Conservation (phyloP, 2,797 vertebrate genomes). For the Enteromius radiatus region DNA sequence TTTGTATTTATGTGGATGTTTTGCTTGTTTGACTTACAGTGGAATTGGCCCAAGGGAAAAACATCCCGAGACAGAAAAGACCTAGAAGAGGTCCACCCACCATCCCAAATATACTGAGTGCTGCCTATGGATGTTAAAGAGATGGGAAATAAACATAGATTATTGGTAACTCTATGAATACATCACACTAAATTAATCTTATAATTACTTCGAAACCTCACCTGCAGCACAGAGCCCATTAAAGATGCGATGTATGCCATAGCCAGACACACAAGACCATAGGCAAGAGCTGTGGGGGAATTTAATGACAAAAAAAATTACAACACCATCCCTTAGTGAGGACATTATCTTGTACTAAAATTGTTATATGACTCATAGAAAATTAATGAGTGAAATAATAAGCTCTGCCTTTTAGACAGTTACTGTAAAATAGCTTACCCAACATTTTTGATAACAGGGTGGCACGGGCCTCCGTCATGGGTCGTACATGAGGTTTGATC, state of each 20-base stretch:
- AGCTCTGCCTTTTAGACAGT: background rate
- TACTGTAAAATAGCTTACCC: constrained; percentile 71
- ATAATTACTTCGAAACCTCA: constrained; percentile 59
- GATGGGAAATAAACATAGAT: background rate
- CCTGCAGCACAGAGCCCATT: constrained; percentile 92
- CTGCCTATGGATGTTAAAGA: constrained; percentile 80
- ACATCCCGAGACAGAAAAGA: constrained; percentile 91
- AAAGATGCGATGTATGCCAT: constrained; percentile 92
- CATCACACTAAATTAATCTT: background rate
- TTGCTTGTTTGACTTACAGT: constrained; percentile 75
- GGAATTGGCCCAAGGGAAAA: constrained; percentile 91
- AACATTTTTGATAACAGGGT: constrained; percentile 86
- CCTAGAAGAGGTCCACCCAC: constrained; percentile 92
- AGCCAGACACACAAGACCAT: constrained; percentile 88
- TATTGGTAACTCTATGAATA: background rate
- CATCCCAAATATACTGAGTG: constrained; percentile 98
- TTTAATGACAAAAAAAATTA: background rate
- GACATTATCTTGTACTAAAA: background rate
- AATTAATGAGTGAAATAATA: background rate
- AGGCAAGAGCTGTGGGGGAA: constrained; percentile 78
- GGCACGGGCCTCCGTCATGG: constrained; percentile 82
- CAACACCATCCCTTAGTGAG: background rate
- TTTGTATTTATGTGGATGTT: background rate
- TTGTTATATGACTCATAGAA: background rate
- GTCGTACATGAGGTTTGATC: constrained; percentile 85